Base-by-base conservation (phyloP, 1,140 invertebrate species). In the Drosophila kepulauana region DNA sequence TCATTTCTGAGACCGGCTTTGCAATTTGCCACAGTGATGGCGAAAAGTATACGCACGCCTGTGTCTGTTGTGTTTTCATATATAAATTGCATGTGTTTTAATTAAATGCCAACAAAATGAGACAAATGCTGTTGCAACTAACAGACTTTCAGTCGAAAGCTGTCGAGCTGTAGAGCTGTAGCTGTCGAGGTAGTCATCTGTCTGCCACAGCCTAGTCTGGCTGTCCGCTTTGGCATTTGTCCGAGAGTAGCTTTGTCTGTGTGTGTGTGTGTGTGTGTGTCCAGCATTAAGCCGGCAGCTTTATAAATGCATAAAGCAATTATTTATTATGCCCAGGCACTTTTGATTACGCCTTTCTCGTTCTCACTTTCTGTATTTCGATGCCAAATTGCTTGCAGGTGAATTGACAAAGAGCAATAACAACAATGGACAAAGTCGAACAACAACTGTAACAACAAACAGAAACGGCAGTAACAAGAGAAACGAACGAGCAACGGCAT, bases 241-340 rank as follows among this genome's bases (percentile, higher is more conserved):
- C 13, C 51, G 16, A 62, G 30, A 54, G 28, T 30, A 43, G 20
- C 61, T 64, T 72, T 66, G 64, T 25, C 20, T 25, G 20, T 25
- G 20, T 25, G 20, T 25, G 3, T 4, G 20, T 25, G 3, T 20
- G 20, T 3, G 20, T 25, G 20, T 25, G 20, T 51, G 62, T 63
- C 56, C 49, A 46, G 28, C 20, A 45, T 33, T 45, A 20, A 64
- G 61, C 68, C 25, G 20, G 38, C 35, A 48, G 75, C 70, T 54
- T 61, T 64, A 56, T 38, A 57, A 75, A 67, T 65, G 64, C 66
- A 67, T 46, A 52, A 38, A 63, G 33, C 62, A 80, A 77, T 77
- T 84, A 84, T 79, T 84, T 84, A 84, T 84, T 56, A 61, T 79
- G 81, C 68, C 67, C 45, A 20, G 43, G 64, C 65, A 70, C 71